A percentile compares a stretch with the other conserved stretches of the same genome.
phyloP scores from a whole-genome alignment of 2,797 vertebrate genomes.

The Chelidonichthys spinosus region DNA sequence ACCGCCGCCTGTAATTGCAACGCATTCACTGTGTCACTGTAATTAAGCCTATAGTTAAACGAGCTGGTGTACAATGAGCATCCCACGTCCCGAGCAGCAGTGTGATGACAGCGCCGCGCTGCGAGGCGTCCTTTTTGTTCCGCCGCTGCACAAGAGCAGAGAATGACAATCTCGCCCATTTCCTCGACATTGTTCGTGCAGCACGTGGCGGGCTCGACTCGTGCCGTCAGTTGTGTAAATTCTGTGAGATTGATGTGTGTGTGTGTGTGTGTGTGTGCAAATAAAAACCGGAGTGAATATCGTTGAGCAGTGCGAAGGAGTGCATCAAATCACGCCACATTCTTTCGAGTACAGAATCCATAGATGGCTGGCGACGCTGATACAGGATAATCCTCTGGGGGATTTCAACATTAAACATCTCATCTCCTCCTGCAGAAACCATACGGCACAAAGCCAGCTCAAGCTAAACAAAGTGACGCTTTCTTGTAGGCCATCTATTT shows the following conservation, averaged over 20 bases:
- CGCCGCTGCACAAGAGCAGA: slow-evolving; percentile 9
- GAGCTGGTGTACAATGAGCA: slow-evolving; percentile 32
- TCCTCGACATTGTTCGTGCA: slow-evolving; percentile 41
- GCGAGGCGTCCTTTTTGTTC: slow-evolving; percentile 8
- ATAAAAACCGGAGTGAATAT: slow-evolving; percentile 35
- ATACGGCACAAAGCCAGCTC: slow-evolving; percentile 40
- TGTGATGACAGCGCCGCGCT: background rate
- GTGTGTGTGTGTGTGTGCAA: background rate
- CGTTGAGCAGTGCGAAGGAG: slow-evolving; percentile 34
- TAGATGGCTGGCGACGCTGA: slow-evolving; percentile 57
- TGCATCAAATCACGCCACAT: slow-evolving; percentile 34
- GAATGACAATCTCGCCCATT: slow-evolving; percentile 48
- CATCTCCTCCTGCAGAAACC: slow-evolving; percentile 59
- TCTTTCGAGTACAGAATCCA: slow-evolving; percentile 40
- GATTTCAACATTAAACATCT: slow-evolving; percentile 69
- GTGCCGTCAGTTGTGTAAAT: slow-evolving; percentile 28
- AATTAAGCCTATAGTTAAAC: slow-evolving; percentile 59
- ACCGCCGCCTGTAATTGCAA: slow-evolving; percentile 30
- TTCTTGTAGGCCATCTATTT: slow-evolving; percentile 24
- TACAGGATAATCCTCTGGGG: slow-evolving; percentile 70
- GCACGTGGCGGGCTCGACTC: slow-evolving; percentile 29
- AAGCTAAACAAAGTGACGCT: slow-evolving; percentile 49
- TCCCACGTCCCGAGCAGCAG: slow-evolving; percentile 1
- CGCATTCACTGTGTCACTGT: slow-evolving; percentile 33
- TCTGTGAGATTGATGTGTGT: slow-evolving; percentile 31